Base-by-base conservation (phyloP, 2,113 vertebrate species). In the Sigmodon hispidus region DNA sequence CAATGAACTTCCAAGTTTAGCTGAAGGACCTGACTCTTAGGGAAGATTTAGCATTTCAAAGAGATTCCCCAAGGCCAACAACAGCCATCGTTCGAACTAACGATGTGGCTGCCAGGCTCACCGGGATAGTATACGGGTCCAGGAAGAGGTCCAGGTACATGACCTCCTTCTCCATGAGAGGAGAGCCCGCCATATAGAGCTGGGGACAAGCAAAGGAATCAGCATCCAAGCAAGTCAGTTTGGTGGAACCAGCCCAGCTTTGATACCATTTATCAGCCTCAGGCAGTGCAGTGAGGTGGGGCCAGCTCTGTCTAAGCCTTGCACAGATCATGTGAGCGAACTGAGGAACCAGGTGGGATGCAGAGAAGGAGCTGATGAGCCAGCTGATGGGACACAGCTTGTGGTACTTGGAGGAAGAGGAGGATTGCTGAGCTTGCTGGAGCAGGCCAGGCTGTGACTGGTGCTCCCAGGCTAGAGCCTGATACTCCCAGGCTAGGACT, bases 141-240 rank as follows among this genome's bases (percentile, higher is more conserved):
- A 99, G 98, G 96, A 98, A 99, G 63, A 98, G 98, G 95, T 99
- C 98, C 97, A 99, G 94, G 24, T 98, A 98, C 0, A 94, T 95
- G 55, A 97, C 96, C 83, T 98, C 99, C 83, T 98, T 99, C 98
- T 99, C 98, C 95, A 93, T 96, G 86, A 52, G 26, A 0, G 3
- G 36, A 80, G 77, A 73, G 43, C 16, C 40, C 40, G 22, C 70
- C 13, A 40, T 0, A 21, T 13, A 21, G 59, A 21, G 57, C 72
- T 65, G 59, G 31, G 22, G 34, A 16, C 55, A 26, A 48, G 15
- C 21, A 43, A 52, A 73, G n/a, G 65, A 2, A 29, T 26, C 65
- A 10, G 48, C 7, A 21, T 52, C 83, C 65, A 31, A 11, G 61
- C 59, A 22, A 36, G 61, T 48, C 5, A 31, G 9, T 8, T 52